Evolutionary conservation across 2,113 vertebrate species (phyloP).

Genomic region (Oreochromis aureus): DNA sequence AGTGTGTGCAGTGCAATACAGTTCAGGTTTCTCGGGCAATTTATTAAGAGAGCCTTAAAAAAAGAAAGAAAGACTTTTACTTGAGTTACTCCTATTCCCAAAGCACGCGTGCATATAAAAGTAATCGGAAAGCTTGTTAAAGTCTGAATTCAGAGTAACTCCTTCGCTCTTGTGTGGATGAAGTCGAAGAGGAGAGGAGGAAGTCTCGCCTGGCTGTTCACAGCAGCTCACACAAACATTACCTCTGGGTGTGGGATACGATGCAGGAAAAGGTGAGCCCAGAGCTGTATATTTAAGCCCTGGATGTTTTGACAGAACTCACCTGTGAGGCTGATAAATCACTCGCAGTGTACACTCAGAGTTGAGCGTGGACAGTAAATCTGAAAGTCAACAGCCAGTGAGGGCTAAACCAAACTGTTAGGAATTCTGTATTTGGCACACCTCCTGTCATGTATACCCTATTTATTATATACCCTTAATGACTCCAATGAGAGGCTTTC

Average conservation of each 20-base stretch:
- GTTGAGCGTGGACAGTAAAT: constrained; percentile 67
- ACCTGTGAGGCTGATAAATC: constrained; percentile 68
- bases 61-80: neutral
- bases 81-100: constrained; percentile 1
- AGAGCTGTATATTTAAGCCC: constrained; percentile 30
- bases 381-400: constrained; percentile 68
- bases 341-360: constrained; percentile 40
- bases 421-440: constrained; percentile 53
- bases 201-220: neutral
- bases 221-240: constrained; percentile 10
- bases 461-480: constrained; percentile 53
- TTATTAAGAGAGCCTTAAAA: constrained; percentile 9
- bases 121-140: constrained; percentile 24
- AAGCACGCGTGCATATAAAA: constrained; percentile 9
- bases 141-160: constrained; percentile 8
- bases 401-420: constrained; percentile 51
- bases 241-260: constrained; percentile 17
- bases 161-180: neutral
- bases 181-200: constrained; percentile 18
- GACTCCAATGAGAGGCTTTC: constrained; percentile 42
- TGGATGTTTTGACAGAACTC: constrained; percentile 63
- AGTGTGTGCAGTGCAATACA: neutral
- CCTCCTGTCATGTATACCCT: constrained; percentile 54
- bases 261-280: constrained; percentile 42
- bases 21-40: constrained; percentile 42